Percentiles rank a stretch among this genome's conserved stretches.
Conservation (phyloP, 2,888 invertebrate genomes). For the Metallyticus violacea region DNA sequence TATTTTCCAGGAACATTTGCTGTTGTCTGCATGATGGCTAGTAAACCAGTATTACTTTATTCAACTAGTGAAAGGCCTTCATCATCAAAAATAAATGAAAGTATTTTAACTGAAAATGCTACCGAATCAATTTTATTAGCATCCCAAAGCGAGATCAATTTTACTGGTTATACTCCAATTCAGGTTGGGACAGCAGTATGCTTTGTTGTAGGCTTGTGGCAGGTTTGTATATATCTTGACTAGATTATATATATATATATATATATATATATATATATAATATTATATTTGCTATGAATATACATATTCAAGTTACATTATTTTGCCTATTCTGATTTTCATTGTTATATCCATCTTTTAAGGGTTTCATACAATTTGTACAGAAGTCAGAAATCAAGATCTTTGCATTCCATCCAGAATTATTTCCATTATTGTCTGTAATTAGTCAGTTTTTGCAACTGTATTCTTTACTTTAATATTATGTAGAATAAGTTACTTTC, state of each 20-base stretch:
- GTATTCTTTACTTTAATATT: too few species aligned
- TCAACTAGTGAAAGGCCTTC: not conserved
- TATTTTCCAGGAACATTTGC: constrained; percentile 68
- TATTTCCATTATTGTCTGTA: too few species aligned
- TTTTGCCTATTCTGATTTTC: too few species aligned
- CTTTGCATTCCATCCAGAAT: too few species aligned
- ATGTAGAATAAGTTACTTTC: too few species aligned
- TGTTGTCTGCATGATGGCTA: constrained; percentile 86
- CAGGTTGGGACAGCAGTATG: constrained; percentile 76
- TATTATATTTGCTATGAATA: too few species aligned
- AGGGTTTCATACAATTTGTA: too few species aligned
- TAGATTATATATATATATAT: not conserved
- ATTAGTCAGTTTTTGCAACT: too few species aligned
- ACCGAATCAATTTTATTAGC: not conserved
- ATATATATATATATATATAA: too few species aligned
- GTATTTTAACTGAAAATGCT: not conserved
- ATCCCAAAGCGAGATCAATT: not conserved
- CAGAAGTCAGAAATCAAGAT: too few species aligned
- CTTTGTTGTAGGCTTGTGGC: constrained; percentile 70
- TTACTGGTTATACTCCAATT: constrained; percentile 49
- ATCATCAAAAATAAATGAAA: not conserved
- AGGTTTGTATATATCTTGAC: constrained; percentile 51
- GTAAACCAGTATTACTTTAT: constrained; percentile 62
- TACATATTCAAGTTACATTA: too few species aligned
- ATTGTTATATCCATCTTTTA: too few species aligned